Base-by-base conservation (phyloP, 2,113 vertebrate genomes). In the Tor tambroides region DNA sequence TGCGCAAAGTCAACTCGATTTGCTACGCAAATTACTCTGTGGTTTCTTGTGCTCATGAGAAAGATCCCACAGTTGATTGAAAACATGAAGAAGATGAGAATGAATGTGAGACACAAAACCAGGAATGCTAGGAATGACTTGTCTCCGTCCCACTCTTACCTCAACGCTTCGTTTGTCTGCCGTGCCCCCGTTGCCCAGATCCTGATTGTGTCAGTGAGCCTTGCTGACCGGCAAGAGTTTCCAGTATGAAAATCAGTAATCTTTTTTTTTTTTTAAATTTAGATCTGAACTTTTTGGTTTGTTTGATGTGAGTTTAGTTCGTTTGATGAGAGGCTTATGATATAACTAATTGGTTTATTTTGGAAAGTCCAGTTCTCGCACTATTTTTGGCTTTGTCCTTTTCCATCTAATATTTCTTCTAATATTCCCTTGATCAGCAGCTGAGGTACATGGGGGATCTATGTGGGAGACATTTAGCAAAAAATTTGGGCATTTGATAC, bases 11-110 rank as follows among this genome's bases (percentile, higher is more conserved):
- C 26, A 77, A 91, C 89, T 83, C 88, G 86, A 89, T 92, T 92
- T 89, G 88, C 91, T 91, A 91, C 61, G 77, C 89, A 90, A 92
- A 92, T 89, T 93, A 90, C 88, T 87, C 30, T 91, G 90, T 86
- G 87, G 91, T 92, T 89, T 80, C 87, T 89, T 87, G 88, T 85
- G 91, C 89, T 91, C 91, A 88, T 88, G 86, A 89, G 91, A 88
- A 92, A 88, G 89, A 91, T 88, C 72, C 78, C 77, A 77, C 71
- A 61, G 87, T 85, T 91, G 86, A 92, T 91, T 92, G 91, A 89
- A 91, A 92, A 89, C 92, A 92, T 89, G 75, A 87, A 88, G 85
- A 85, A 78, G 56, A 78, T 6, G 6, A 49, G 74, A 77, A 46
- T 79, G 65, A 82, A 77, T 67, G 83, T 81, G 80, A 89, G 80